A percentile compares a stretch with the other conserved stretches of the same genome.
Evolutionary conservation across 2,797 vertebrate genomes (phyloP).

Genomic region (Falco berigora): DNA sequence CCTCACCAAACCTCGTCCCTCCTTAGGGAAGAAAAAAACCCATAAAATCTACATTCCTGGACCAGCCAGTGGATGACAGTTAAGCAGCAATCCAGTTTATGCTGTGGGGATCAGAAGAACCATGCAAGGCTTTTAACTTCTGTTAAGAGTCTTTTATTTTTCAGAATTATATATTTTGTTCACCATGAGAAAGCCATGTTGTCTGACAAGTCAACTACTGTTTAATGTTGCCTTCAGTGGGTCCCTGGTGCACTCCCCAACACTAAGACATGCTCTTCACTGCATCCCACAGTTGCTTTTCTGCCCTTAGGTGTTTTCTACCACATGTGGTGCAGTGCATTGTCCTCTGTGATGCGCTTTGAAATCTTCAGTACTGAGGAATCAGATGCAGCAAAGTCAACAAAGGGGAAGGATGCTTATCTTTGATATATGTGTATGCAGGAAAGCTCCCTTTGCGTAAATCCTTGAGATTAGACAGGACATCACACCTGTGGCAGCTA

Average conservation of each 20-base stretch:
- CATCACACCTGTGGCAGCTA: neutral
- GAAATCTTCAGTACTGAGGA: neutral
- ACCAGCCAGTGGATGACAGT: neutral
- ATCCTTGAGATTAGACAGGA: neutral
- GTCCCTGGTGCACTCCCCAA: neutral
- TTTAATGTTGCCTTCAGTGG: neutral
- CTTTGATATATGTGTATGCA: neutral
- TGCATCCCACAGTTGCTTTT: neutral
- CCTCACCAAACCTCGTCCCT: neutral
- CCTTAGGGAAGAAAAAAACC: neutral
- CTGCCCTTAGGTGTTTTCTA: neutral
- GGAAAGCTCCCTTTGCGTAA: neutral
- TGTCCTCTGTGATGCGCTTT: neutral
- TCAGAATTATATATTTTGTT: neutral
- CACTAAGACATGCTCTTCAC: neutral
- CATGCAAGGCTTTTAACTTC: neutral
- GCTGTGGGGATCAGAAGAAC: neutral
- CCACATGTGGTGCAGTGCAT: neutral
- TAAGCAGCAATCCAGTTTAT: neutral
- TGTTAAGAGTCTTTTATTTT: neutral
- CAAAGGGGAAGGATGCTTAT: neutral
- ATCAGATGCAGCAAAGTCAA: neutral
- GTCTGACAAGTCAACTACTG: neutral
- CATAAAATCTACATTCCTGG: neutral
- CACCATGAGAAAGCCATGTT: neutral